Base-by-base conservation (phyloP, 1,140 invertebrate species). In the Pararge aegeria region DNA sequence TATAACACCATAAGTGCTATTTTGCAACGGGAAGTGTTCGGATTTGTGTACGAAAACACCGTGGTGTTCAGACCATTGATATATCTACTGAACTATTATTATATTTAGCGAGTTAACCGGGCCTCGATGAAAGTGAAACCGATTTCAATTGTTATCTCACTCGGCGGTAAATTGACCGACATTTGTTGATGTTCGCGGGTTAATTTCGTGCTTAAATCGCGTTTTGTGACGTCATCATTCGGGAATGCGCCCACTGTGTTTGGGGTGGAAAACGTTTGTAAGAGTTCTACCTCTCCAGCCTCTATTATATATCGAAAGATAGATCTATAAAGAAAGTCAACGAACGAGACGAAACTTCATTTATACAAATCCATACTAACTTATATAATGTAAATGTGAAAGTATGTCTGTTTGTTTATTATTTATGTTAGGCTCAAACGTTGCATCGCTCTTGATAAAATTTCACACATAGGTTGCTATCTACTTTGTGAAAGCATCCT, bases 61-160 rank as follows among this genome's bases (percentile, higher is more conserved):
- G 71, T 75, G 79, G 75, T 20, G 46, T 13, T n/a, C 21, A 24
- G n/a, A 76, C 68, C 79, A 79, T 78, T 80, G 79, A 80, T 74
- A 73, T 79, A 80, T 80, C 73, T 73, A 70, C 78, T 77, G 73
- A 75, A 82, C 80, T 86, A 86, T 86, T 83, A 86, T 84, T 86
- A 86, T 88, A 86, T 86, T 86, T 85, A 87, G 79, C 80, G 68
- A 71, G 72, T 75, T 79, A 75, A 73, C 68, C 66, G 77, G 70
- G 70, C 68, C 72, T 65, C 69, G 70, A 60, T 78, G 83, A 86
- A 83, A 88, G 83, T 55, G 85, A 84, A 85, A 86, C 77, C 78
- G 76, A 78, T 84, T 84, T 79, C 83, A 82, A 84, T 84, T 88
- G 85, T 86, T 87, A 84, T 87, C 80, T 73, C 84, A 66, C 75